Base-by-base conservation (phyloP, 2,888 invertebrate species). In the Automeris io region DNA sequence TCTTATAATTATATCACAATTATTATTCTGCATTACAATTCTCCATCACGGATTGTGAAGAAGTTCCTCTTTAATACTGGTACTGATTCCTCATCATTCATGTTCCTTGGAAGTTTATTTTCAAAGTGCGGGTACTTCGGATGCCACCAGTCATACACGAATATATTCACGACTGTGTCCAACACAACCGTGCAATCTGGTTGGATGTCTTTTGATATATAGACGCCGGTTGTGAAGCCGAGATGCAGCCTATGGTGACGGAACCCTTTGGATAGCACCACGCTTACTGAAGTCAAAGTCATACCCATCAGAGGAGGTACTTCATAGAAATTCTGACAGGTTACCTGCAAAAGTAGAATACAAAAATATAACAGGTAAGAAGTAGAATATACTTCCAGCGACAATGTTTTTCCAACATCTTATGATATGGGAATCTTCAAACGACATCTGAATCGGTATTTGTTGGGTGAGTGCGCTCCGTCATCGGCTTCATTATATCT, bases 281-380 rank as follows among this genome's bases (percentile, higher is more conserved):
- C 67, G 32, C 80, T 80, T 0, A 89, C 88, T 0, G 86, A 86
- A 31, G 88, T 87, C 22, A 92, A 60, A 0, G 87, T 88, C 69
- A 90, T 79, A 0, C 91, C 91, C 66, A 89, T 85, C 2, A 91
- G 76, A 2, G 88, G 86, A 0, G 90, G 90, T 4, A 90, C 74
- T 43, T 87, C 81, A 47, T 88, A 79, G 51, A 89, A 89, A 44
- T 81, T 78, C 48, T 79, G 67, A 51, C 90, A 90, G 35, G 80
- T 85, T 3, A 91, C 88, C 87, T 90, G 71, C 0, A 75, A 73
- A 18, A 6, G 11, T 9, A 9, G 5, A n/a, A n/a, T n/a, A n/a
- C n/a, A n/a, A n/a, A n/a, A n/a, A n/a, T n/a, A n/a, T n/a, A n/a
- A n/a, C n/a, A n/a, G n/a, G n/a, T n/a, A n/a, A n/a, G n/a, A n/a